Evolutionary conservation across 1,140 invertebrate species (phyloP).

Genomic region (Proctacanthus coquilletti): DNA sequence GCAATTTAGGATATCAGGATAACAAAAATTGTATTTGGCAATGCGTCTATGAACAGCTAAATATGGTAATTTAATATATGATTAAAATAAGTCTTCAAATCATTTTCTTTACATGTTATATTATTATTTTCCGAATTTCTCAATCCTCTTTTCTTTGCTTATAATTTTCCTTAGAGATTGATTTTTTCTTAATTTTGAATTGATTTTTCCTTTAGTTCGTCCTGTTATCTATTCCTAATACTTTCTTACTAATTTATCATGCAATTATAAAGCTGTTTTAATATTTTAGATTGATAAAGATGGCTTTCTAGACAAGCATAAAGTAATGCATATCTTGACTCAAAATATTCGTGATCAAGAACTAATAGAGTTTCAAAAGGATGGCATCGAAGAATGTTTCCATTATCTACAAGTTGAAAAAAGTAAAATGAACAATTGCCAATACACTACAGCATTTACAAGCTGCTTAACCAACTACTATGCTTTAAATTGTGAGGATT

Average conservation of each 20-base stretch:
- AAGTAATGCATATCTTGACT: constrained; percentile 34
- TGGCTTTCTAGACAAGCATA: constrained; percentile 36
- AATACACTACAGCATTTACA: constrained; percentile 33
- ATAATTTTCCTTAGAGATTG: background rate
- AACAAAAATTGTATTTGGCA: background rate
- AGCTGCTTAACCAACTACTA: constrained; percentile 37
- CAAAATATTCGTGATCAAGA: constrained; percentile 35
- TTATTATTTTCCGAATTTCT: too few relatives aligned
- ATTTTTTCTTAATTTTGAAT: too few relatives aligned
- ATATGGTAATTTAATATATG: background rate
- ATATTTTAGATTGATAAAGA: constrained; percentile 31
- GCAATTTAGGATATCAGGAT: background rate
- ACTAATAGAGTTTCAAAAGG: constrained; percentile 35
- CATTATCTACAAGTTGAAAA: constrained; percentile 34
- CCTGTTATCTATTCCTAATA: background rate
- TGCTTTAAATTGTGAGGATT: constrained; percentile 37
- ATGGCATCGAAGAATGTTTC: constrained; percentile 39
- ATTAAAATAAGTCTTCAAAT: background rate
- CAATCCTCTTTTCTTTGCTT: background rate
- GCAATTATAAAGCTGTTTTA: background rate
- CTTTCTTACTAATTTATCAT: background rate
- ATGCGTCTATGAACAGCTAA: background rate
- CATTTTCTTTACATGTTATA: background rate
- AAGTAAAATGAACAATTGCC: constrained; percentile 31
- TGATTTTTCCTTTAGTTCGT: background rate